Evolutionary conservation across 2,113 vertebrate species (phyloP).

Genomic region (Calonectris borealis): DNA sequence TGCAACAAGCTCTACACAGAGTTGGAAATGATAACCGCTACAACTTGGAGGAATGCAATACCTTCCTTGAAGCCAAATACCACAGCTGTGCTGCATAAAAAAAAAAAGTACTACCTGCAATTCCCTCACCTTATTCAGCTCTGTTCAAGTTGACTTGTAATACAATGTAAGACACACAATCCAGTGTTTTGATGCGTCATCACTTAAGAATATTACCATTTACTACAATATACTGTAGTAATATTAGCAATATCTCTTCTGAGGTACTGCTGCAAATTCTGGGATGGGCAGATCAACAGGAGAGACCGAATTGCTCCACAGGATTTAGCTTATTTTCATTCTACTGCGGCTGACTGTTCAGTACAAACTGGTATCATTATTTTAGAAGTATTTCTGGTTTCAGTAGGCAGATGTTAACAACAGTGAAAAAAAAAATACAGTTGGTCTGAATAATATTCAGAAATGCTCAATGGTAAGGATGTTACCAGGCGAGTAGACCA

Average conservation of each 20-base stretch:
- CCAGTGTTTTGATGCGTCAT: background rate
- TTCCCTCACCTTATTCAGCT: background rate
- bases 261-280: background rate
- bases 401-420: background rate
- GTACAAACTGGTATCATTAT: background rate
- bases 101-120: fast-evolving
- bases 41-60: background rate
- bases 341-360: background rate
- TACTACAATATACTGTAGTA: background rate
- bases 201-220: background rate
- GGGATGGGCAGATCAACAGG: background rate
- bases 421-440: background rate
- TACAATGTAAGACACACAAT: background rate
- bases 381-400: slow-evolving; percentile 9
- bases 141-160: background rate
- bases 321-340: background rate
- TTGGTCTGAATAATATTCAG: background rate
- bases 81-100: background rate
- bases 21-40: background rate
- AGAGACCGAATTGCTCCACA: background rate
- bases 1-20: background rate
- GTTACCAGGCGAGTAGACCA: background rate
- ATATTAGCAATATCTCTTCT: background rate
- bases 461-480: background rate
- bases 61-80: background rate